Conservation (phyloP, 2,113 vertebrate genomes). For the Drymodes brunneopygia region DNA sequence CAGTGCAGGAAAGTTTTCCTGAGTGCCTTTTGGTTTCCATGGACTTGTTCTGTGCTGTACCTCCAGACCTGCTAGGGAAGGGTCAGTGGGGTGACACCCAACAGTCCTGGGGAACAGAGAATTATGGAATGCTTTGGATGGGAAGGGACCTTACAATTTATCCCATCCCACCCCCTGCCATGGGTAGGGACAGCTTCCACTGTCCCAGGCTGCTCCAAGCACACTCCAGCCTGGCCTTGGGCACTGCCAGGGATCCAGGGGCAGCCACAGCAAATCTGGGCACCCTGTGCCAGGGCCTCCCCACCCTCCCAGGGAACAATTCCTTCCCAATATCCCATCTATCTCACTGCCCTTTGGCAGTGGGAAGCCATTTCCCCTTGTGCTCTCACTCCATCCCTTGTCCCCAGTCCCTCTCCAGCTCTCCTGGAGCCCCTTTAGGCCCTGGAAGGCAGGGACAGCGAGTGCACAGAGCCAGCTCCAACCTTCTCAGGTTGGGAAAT, state of each 20-base stretch:
- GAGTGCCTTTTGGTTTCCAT: neutral
- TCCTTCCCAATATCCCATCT: neutral
- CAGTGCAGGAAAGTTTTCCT: neutral
- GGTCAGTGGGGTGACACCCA: neutral
- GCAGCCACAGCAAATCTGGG: no score
- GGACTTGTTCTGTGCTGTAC: neutral
- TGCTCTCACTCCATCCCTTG: neutral
- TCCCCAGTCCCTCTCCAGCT: rapidly evolving
- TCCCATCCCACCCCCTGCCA: rapidly evolving
- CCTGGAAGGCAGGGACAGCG: neutral
- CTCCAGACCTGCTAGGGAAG: rapidly evolving
- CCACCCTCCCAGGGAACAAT: no score
- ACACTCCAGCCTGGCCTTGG: no score
- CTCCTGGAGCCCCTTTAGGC: neutral
- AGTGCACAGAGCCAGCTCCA: neutral
- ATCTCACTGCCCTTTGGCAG: neutral
- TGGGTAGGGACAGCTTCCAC: no score
- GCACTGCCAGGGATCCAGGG: no score
- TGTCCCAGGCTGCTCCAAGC: no score
- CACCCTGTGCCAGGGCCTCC: no score
- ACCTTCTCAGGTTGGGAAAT: neutral
- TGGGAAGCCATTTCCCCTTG: neutral
- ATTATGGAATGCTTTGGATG: neutral
- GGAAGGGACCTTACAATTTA: no score
- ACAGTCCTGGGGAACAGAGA: neutral